Evolutionary conservation across 1,140 invertebrate species (phyloP).

Genomic region (Drosophila athabasca): DNA sequence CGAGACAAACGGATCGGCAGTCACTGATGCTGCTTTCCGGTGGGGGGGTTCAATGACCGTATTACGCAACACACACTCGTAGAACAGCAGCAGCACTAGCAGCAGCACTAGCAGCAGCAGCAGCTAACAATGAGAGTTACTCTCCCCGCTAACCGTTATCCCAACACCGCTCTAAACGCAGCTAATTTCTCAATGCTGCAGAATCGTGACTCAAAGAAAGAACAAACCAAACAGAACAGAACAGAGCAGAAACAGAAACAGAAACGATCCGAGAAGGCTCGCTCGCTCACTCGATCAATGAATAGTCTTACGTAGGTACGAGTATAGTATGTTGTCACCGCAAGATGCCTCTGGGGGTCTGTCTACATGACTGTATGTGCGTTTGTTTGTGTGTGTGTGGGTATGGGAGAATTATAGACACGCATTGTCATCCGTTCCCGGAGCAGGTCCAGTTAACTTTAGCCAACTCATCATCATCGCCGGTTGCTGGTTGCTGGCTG

Average conservation of each 20-base stretch:
- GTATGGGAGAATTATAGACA: slow-evolving; percentile 22
- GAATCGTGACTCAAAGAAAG: slow-evolving; percentile 63
- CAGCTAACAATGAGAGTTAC: slow-evolving; percentile 43
- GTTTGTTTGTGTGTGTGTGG: background rate
- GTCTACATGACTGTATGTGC: too few species aligned
- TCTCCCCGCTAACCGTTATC: slow-evolving; percentile 17
- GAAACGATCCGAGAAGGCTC: background rate
- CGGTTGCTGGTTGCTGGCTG: background rate
- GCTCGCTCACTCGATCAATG: slow-evolving; percentile 52
- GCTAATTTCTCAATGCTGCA: slow-evolving; percentile 69
- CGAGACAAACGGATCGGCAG: background rate
- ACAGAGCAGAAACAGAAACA: slow-evolving; percentile 22
- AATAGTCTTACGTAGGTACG: background rate
- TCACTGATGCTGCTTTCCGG: slow-evolving; percentile 6
- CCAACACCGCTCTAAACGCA: slow-evolving; percentile 46
- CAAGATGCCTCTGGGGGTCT: slow-evolving; percentile 29
- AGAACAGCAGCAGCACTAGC: background rate
- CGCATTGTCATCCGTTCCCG: slow-evolving; percentile 48
- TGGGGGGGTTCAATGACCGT: slow-evolving; percentile 73
- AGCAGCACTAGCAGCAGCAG: background rate
- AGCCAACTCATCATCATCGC: slow-evolving; percentile 50
- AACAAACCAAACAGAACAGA: slow-evolving; percentile 24
- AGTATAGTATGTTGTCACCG: slow-evolving; percentile 35
- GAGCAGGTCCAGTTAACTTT: slow-evolving; percentile 62
- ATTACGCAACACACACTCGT: slow-evolving; percentile 70